These are phyloP conservation scores for Bombus pascuorum DNA, from an alignment of 1,140 invertebrate species.

Conservation along the genomic window DNA sequence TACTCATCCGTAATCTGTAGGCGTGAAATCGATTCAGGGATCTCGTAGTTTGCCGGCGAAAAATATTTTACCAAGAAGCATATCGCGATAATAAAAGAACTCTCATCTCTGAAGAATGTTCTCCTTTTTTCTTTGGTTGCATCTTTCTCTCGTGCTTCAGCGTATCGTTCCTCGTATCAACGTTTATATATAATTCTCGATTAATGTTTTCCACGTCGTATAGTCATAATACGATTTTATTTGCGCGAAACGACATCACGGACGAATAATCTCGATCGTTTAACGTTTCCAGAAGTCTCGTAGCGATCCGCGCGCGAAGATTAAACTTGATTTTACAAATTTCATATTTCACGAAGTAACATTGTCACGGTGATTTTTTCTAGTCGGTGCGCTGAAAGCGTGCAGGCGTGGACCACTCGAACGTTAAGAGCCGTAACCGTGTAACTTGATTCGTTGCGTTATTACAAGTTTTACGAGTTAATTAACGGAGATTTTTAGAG, in stretches of 20 bases:
- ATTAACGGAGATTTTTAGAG: slow-evolving; percentile 65
- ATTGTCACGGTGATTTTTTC: slow-evolving; percentile 10
- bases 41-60: background rate
- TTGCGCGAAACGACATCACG: background rate
- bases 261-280: background rate
- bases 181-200: background rate
- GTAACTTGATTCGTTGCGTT: slow-evolving; percentile 58
- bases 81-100: background rate
- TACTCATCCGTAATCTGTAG: background rate
- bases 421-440: background rate
- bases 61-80: background rate
- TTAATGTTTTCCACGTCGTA: background rate
- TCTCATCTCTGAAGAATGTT: background rate
- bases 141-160: fast-evolving
- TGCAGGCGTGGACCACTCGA: background rate
- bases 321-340: slow-evolving; percentile 32
- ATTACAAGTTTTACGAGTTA: slow-evolving; percentile 65
- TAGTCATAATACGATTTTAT: background rate
- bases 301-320: background rate
- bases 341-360: slow-evolving; percentile 7
- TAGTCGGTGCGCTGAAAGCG: background rate
- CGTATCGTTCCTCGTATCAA: no score
- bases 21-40: background rate
- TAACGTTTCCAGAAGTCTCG: background rate
- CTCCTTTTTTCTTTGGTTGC: background rate